Percentiles rank a stretch among this genome's conserved stretches.
phyloP scores from a whole-genome alignment of 2,113 vertebrate species.

The Struthio camelus region DNA sequence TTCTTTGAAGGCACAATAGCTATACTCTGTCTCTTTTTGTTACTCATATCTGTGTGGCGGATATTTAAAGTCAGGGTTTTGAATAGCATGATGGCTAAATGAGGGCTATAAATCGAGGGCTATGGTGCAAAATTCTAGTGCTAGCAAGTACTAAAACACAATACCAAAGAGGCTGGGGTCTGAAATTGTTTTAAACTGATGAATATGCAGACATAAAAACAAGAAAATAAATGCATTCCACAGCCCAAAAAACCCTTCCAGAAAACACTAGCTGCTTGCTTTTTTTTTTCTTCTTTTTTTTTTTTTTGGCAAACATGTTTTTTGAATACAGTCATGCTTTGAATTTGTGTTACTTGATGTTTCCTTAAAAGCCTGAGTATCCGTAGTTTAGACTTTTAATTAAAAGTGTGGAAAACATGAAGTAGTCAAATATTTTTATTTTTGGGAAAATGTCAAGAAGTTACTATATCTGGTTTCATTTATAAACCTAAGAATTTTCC shows the following conservation, averaged over 20 bases:
- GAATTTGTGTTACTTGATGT: not conserved
- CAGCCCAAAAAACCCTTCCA: not conserved
- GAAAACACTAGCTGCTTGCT: not conserved
- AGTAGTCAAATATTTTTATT: not conserved
- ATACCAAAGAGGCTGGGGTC: conserved; percentile 19
- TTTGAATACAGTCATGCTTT: not conserved
- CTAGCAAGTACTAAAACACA: conserved; percentile 57
- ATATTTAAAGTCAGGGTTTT: conserved; percentile 74
- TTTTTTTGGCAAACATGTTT: not conserved
- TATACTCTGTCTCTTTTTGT: conserved; percentile 74
- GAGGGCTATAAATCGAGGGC: conserved; percentile 73
- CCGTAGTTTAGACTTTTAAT: not conserved
- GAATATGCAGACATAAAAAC: conserved; percentile 61
- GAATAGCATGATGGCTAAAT: conserved; percentile 69
- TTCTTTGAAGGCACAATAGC: conserved; percentile 78
- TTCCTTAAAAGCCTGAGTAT: not conserved
- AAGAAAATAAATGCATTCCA: not conserved
- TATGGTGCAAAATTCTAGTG: conserved; percentile 57
- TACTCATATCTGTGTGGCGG: conserved; percentile 69
- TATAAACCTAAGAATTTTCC: not conserved
- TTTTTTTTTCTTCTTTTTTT: too few species aligned
- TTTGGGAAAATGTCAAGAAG: not conserved
- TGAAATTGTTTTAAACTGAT: conserved; percentile 69
- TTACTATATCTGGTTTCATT: not conserved
- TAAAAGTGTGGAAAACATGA: not conserved